Conservation (phyloP, 2,888 invertebrate species). For the Margaritifera margaritifera region DNA sequence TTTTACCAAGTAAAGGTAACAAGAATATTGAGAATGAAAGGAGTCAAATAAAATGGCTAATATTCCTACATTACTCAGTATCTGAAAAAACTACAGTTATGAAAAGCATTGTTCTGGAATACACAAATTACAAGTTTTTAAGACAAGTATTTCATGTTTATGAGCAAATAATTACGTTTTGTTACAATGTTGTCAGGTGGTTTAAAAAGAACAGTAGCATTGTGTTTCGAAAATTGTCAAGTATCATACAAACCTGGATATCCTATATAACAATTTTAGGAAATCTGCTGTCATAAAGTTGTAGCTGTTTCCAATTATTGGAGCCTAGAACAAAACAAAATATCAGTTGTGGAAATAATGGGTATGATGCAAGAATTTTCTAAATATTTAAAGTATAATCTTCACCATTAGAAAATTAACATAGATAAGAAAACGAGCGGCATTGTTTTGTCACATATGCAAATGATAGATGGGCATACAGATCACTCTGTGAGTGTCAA, state of each 20-base stretch:
- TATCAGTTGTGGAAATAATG: neutral
- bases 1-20: too few relatives aligned
- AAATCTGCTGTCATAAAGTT: slow-evolving; percentile 65
- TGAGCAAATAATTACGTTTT: neutral
- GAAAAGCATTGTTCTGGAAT: neutral
- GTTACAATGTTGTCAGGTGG: neutral
- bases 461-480: too few relatives aligned
- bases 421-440: too few relatives aligned
- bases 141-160: neutral
- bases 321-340: slow-evolving; percentile 24
- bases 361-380: neutral
- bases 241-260: slow-evolving; percentile 57
- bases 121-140: neutral
- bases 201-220: too few relatives aligned
- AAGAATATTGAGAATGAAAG: too few relatives aligned
- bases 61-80: too few relatives aligned
- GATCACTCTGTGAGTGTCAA: too few relatives aligned
- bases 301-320: slow-evolving; percentile 36
- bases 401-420: neutral
- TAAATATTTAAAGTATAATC: neutral
- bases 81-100: too few relatives aligned
- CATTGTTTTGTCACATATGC: too few relatives aligned
- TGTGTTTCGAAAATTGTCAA: neutral
- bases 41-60: too few relatives aligned
- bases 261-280: slow-evolving; percentile 63